phyloP scores from a whole-genome alignment of 2,113 vertebrate species.

The Pelvicachromis taeniatus region DNA sequence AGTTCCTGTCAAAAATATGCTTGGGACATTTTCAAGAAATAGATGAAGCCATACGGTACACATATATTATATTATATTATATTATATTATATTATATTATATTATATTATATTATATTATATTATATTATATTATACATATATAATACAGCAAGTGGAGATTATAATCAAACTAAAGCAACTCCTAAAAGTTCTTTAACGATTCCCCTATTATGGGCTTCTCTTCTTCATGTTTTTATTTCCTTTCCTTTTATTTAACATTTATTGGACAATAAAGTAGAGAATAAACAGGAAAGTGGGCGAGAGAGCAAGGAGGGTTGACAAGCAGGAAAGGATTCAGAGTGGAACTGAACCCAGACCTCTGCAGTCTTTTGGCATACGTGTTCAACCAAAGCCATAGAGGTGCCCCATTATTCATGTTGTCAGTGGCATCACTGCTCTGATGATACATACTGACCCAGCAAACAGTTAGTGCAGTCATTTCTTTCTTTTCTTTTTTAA shows the following conservation, averaged over 20 bases:
- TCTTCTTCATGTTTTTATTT: background rate
- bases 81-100: background rate
- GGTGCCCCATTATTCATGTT: background rate
- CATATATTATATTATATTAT: background rate
- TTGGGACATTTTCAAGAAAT: background rate
- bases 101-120: background rate
- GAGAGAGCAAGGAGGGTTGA: background rate
- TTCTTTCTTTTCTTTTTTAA: background rate
- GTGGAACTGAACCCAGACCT: background rate
- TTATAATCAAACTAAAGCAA: background rate
- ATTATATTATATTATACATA: background rate
- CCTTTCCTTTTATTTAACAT: background rate
- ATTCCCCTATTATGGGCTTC: background rate
- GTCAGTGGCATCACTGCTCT: background rate
- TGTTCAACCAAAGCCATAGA: background rate
- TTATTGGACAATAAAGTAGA: background rate
- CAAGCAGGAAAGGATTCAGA: background rate
- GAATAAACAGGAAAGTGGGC: background rate
- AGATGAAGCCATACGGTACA: background rate
- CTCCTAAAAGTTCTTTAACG: background rate
- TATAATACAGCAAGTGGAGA: conserved; percentile 41
- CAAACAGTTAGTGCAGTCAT: background rate
- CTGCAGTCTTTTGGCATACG: background rate
- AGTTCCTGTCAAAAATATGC: background rate
- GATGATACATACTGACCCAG: background rate